These are phyloP conservation scores for Verasper variegatus DNA, from an alignment of 2,113 vertebrate genomes.

Conservation along the genomic window DNA sequence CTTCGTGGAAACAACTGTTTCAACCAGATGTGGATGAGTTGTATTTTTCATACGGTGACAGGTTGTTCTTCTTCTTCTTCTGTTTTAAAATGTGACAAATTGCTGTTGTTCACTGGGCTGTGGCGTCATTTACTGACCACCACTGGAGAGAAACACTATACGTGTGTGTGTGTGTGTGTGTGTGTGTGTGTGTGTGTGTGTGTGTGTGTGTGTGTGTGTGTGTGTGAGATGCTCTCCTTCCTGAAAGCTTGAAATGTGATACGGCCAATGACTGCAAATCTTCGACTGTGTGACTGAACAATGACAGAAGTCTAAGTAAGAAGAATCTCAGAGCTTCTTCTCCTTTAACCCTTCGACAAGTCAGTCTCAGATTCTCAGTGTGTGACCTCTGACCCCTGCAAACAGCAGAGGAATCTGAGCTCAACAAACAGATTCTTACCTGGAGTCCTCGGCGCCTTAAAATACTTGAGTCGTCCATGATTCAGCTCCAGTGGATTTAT, in stretches of 20 bases:
- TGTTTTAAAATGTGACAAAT: too few species aligned
- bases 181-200: background rate
- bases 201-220: background rate
- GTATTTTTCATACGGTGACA: too few species aligned
- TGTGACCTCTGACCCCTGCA: slow-evolving; percentile 23
- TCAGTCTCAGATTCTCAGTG: background rate
- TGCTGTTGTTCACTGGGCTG: too few species aligned
- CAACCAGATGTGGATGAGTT: too few species aligned
- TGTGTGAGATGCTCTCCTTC: background rate
- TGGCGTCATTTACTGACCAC: too few species aligned
- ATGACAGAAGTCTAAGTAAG: background rate
- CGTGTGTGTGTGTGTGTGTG: background rate
- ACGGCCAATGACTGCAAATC: background rate
- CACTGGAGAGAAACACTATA: too few species aligned
- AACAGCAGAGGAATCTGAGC: background rate
- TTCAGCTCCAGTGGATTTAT: background rate
- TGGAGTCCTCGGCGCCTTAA: slow-evolving; percentile 82
- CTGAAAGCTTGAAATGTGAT: slow-evolving; percentile 6
- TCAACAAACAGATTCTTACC: slow-evolving; percentile 65
- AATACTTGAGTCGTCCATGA: slow-evolving; percentile 85
- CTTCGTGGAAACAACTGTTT: too few species aligned
- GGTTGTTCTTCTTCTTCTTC: background rate
- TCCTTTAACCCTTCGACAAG: background rate
- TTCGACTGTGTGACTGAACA: background rate
- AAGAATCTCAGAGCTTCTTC: too few species aligned